Evolutionary conservation across 2,888 invertebrate genomes (phyloP), one percentile per base, ranked within the genome.

Genomic region (Hirtodrosophila alboralis): DNA sequence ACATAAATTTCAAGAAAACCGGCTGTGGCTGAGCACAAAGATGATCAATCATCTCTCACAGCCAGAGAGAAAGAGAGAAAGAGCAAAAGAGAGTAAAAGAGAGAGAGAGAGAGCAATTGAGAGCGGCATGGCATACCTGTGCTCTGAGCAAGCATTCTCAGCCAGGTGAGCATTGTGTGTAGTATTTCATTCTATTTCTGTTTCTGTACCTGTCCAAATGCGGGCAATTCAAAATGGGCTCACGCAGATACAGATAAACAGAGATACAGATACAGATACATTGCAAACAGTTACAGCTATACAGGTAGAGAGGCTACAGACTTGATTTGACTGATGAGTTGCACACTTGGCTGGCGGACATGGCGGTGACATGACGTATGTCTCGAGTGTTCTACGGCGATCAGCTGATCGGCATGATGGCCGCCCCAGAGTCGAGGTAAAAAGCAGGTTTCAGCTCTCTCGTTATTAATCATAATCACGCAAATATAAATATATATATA

Each of bases 331-430:
- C 56, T 53, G 74, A 74, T 76, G 65, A 38, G 49, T 53, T 28
- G 49, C 28, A 31, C 87, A 86, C 71, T 86, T 75, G 69, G 27
- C 52, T 45, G 53, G 43, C 69, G 59, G 81, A 69, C 78, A 78
- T 61, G 61, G 76, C 56, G 54, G 48, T 69, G 84, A 63, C 64
- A 75, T 67, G 87, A 84, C 75, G 81, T 70, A 40, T 59, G 28
- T 36, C 41, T 36, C 23, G 8, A 23, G 7, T 3, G 8, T 34
- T 45, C 27, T 49, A 52, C 43, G 13, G 5, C 58, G 61, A 79
- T 78, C 85, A 87, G 85, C 87, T 85, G 85, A 64, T 75, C 37
- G 63, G 68, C 84, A 86, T 87, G 67, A 86, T 86, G 85, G 85
- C 85, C 86, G 85, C 81, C 60, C 18, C 18, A 26, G 33, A 33